These are phyloP conservation scores for Eulemur coronatus DNA, from an alignment of 2,797 vertebrate genomes.

Conservation along the genomic window DNA sequence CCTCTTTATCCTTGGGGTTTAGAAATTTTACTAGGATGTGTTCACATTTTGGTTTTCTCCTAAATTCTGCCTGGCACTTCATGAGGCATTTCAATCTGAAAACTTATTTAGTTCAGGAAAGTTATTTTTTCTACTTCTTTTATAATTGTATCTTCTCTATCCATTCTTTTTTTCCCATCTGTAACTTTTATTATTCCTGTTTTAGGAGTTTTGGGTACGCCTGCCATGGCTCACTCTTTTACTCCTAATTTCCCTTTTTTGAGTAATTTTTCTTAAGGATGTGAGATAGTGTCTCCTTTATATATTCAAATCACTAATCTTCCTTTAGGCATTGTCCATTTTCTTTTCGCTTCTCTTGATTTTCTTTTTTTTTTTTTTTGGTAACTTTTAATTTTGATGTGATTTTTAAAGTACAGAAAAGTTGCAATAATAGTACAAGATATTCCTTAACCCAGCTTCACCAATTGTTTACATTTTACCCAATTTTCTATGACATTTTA, in stretches of 20 bases:
- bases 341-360: conserved; percentile 14
- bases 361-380: background rate
- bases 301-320: background rate
- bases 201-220: background rate
- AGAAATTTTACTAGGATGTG: background rate
- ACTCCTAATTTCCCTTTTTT: background rate
- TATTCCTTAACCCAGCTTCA: background rate
- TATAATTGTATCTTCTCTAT: background rate
- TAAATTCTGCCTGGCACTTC: background rate
- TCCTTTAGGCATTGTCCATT: background rate
- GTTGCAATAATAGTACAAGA: background rate
- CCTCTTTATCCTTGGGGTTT: background rate
- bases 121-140: background rate
- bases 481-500: background rate
- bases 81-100: conserved; percentile 7
- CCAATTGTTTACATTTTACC: background rate
- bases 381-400: conserved; percentile 6
- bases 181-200: background rate
- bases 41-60: conserved; percentile 8
- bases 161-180: background rate
- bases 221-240: background rate
- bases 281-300: background rate
- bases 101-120: background rate
- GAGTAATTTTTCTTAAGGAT: conserved; percentile 5
- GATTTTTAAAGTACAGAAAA: conserved; percentile 43